Percentiles rank a stretch among this genome's conserved stretches.
Conservation (phyloP, 2,113 vertebrate species). For the Baryphthengus martii region DNA sequence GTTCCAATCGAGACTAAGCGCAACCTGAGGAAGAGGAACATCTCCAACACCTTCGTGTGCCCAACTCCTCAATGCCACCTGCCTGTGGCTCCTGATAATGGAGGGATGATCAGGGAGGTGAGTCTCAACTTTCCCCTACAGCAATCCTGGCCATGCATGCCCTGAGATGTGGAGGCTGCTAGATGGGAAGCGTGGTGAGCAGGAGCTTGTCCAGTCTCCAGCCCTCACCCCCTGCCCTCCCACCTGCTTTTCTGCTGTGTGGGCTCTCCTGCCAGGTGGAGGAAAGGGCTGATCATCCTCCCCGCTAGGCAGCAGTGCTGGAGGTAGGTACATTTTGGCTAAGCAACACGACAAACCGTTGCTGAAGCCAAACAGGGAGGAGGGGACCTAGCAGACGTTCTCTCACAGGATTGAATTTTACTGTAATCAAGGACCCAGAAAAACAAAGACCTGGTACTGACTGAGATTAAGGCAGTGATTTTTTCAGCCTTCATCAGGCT, state of each 20-base stretch:
- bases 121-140: fast-evolving
- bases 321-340: neutral
- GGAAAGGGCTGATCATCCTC: neutral
- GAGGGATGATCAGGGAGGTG: neutral
- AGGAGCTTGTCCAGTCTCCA: neutral
- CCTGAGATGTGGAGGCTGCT: neutral
- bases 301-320: neutral
- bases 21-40: neutral
- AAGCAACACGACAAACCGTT: neutral
- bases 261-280: neutral
- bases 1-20: neutral
- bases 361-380: neutral
- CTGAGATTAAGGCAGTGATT: neutral
- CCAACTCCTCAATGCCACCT: neutral
- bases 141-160: neutral
- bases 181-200: neutral
- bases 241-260: neutral
- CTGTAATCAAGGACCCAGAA: neutral
- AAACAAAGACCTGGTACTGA: neutral
- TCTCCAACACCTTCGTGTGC: neutral
- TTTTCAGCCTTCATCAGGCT: neutral
- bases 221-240: neutral
- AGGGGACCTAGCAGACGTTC: neutral
- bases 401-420: neutral
- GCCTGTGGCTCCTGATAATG: neutral